Evolutionary conservation across 2,113 vertebrate genomes (phyloP).

Genomic region (Typhlomys cinereus): DNA sequence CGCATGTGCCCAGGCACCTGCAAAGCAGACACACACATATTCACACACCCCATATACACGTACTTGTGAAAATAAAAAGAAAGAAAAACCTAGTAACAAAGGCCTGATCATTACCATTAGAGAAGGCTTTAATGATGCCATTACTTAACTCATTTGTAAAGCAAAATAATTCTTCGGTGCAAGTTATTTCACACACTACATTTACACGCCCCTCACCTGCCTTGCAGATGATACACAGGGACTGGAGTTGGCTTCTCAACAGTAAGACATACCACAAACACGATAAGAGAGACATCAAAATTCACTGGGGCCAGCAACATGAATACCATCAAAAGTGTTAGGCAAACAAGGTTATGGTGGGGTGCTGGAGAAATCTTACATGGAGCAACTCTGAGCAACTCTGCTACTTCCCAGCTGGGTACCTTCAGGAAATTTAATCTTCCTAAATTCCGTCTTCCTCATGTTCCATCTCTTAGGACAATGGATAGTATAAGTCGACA

Average conservation of each 20-base stretch:
- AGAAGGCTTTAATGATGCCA: neutral
- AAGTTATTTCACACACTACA: slow-evolving; percentile 22
- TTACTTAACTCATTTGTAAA: neutral
- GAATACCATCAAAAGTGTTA: neutral
- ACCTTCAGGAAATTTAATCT: slow-evolving; percentile 50
- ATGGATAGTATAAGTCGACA: neutral
- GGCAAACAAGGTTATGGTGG: neutral
- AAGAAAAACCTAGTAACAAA: slow-evolving; percentile 2
- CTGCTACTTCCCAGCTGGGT: neutral
- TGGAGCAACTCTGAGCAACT: slow-evolving; percentile 7
- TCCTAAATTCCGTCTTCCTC: slow-evolving; percentile 43
- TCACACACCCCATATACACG: no score
- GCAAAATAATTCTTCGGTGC: slow-evolving; percentile 23
- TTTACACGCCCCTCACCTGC: neutral
- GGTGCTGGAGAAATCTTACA: neutral
- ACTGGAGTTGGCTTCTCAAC: neutral
- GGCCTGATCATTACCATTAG: neutral
- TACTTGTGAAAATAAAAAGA: no score
- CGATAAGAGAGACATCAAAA: neutral
- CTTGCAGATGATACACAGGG: neutral
- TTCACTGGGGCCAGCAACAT: neutral
- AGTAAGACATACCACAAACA: neutral
- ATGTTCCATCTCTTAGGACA: slow-evolving; percentile 7
- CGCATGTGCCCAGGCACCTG: no score
- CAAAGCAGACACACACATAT: no score